These are phyloP conservation scores for Hemiprocne comata DNA, from an alignment of 2,113 vertebrate genomes.

Conservation along the genomic window DNA sequence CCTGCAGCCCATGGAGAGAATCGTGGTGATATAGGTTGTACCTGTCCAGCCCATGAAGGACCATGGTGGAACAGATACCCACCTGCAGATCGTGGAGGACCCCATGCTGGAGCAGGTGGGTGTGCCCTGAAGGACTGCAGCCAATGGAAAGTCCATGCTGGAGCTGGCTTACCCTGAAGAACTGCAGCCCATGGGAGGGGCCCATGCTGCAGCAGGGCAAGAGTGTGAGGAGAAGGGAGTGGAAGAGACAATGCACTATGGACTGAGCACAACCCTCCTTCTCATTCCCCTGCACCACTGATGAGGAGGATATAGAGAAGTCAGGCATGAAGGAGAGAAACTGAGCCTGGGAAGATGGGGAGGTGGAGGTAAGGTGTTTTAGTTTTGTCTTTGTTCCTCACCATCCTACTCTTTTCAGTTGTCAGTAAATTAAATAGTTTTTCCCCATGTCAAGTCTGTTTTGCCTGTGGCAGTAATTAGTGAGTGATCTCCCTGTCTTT, in stretches of 20 bases:
- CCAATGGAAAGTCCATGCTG: rapidly evolving
- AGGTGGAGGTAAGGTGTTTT: not conserved
- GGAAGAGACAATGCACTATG: not conserved
- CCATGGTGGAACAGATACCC: too few relatives aligned
- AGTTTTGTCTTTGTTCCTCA: not conserved
- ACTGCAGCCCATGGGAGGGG: not conserved
- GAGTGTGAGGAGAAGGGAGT: too few relatives aligned
- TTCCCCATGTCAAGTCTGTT: too few relatives aligned
- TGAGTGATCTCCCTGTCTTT: too few relatives aligned
- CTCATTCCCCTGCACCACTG: rapidly evolving
- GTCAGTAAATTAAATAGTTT: not conserved
- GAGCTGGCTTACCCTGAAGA: not conserved
- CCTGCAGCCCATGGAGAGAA: too few relatives aligned
- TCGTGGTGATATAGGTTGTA: too few relatives aligned
- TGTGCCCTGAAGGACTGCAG: not conserved
- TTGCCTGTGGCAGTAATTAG: too few relatives aligned
- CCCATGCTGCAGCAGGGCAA: not conserved
- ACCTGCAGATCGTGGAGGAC: too few relatives aligned
- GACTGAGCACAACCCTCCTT: rapidly evolving
- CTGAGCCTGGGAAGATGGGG: not conserved
- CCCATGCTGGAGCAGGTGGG: rapidly evolving
- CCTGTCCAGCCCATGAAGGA: too few relatives aligned
- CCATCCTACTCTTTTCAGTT: not conserved
- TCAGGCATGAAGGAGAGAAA: not conserved
- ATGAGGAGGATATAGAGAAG: not conserved